Conservation (phyloP, 2,113 vertebrate species). For the Cariama cristata region DNA sequence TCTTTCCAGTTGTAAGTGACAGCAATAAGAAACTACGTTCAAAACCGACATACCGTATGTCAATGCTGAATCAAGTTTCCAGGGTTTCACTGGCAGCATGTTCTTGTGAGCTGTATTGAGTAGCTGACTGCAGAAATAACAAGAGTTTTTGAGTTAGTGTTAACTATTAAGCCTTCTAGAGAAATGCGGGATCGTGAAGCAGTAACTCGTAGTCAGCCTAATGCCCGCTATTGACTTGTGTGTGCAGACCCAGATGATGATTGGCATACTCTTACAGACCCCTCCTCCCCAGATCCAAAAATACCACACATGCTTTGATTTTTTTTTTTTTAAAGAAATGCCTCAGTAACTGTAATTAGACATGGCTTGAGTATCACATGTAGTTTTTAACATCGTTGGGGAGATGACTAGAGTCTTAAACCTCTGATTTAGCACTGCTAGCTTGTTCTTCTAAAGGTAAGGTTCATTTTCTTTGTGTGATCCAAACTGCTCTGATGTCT, state of each 20-base stretch:
- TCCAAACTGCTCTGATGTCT: neutral
- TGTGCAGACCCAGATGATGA: neutral
- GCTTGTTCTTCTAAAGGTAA: neutral
- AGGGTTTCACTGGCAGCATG: neutral
- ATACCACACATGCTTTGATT: neutral
- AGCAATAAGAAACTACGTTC: neutral
- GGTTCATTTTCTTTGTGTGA: neutral
- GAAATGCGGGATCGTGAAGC: neutral
- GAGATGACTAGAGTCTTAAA: neutral
- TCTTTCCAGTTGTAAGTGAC: neutral
- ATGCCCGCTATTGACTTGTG: neutral
- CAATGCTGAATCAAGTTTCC: neutral
- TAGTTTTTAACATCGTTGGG: neutral
- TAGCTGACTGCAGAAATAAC: neutral
- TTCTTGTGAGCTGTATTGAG: neutral
- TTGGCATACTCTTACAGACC: neutral
- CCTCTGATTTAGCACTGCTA: neutral
- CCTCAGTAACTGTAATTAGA: neutral
- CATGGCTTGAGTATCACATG: neutral
- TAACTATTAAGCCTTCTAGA: neutral
- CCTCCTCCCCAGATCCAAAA: neutral
- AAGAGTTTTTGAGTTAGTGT: neutral
- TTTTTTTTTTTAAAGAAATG: neutral
- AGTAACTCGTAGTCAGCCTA: neutral
- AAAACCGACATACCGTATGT: accelerated